These are phyloP conservation scores for Ommatoiulus sabulosus DNA, from an alignment of 2,888 invertebrate genomes.

Conservation along the genomic window DNA sequence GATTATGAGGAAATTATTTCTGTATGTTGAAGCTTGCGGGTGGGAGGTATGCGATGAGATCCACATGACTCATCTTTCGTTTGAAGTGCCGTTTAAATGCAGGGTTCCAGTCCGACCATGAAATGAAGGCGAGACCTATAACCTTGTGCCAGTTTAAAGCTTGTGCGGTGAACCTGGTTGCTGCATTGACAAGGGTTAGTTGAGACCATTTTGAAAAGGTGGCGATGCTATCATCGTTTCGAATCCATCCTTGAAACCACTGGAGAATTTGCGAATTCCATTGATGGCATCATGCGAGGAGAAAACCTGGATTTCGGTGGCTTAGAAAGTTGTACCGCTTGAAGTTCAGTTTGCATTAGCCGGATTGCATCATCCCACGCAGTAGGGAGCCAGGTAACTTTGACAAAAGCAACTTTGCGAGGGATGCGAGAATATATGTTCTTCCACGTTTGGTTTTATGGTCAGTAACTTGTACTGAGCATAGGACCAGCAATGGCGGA, in stretches of 20 bases:
- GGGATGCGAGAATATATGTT: too few relatives aligned
- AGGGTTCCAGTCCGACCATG: neutral
- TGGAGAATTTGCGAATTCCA: neutral
- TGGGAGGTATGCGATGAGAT: neutral
- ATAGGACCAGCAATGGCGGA: too few relatives aligned
- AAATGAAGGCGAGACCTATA: neutral
- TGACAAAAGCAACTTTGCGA: too few relatives aligned
- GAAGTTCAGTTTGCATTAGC: too few relatives aligned
- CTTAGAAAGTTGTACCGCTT: neutral
- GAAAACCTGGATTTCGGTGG: neutral
- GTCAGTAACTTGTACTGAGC: too few relatives aligned
- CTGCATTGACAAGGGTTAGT: neutral
- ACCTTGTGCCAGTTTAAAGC: slow-evolving; percentile 29
- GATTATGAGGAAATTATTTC: neutral
- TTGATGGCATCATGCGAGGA: neutral
- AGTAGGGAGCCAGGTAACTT: neutral
- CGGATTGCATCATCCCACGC: neutral
- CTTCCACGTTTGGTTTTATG: too few relatives aligned
- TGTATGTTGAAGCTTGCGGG: neutral
- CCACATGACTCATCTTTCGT: neutral
- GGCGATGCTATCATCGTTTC: neutral
- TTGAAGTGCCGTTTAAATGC: neutral
- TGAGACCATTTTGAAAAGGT: neutral
- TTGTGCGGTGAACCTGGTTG: neutral
- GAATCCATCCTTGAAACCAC: neutral